Percentiles rank a stretch among this genome's conserved stretches.
These are phyloP conservation scores for Nothocercus julius DNA, from an alignment of 2,113 vertebrate species.

Conservation along the genomic window DNA sequence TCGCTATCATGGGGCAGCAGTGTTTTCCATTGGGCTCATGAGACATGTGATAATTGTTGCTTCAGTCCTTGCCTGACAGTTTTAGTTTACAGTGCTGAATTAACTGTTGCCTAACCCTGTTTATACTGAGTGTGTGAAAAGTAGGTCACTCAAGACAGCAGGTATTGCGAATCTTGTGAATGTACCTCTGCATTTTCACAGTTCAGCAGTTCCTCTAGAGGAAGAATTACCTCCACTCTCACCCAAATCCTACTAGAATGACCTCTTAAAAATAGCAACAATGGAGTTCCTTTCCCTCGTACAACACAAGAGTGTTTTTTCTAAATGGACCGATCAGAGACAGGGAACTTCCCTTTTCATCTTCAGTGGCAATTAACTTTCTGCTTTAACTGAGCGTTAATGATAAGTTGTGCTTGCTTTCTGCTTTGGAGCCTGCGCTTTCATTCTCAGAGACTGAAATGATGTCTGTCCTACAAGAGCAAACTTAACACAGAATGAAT, in stretches of 20 bases:
- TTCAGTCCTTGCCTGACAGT: neutral
- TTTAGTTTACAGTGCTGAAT: neutral
- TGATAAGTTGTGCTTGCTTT: neutral
- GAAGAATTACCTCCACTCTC: neutral
- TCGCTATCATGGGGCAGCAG: neutral
- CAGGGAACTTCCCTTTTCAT: neutral
- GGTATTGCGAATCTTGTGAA: neutral
- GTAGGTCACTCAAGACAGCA: constrained; percentile 40
- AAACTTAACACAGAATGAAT: neutral
- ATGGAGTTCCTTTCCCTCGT: neutral
- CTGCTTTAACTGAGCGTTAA: neutral
- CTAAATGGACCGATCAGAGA: neutral
- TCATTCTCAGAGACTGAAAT: neutral
- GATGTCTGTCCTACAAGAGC: neutral
- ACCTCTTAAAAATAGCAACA: neutral
- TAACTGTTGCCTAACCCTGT: neutral
- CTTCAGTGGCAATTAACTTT: neutral
- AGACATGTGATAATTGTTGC: neutral
- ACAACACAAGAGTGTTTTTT: neutral
- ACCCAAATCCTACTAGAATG: neutral
- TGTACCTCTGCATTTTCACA: neutral
- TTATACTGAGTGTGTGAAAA: neutral
- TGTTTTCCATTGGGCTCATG: neutral
- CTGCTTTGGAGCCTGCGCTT: neutral
- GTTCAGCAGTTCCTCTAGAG: constrained; percentile 20